A percentile compares a stretch with the other conserved stretches of the same genome.
phyloP scores from a whole-genome alignment of 2,797 vertebrate genomes.

The Furcifer pardalis region DNA sequence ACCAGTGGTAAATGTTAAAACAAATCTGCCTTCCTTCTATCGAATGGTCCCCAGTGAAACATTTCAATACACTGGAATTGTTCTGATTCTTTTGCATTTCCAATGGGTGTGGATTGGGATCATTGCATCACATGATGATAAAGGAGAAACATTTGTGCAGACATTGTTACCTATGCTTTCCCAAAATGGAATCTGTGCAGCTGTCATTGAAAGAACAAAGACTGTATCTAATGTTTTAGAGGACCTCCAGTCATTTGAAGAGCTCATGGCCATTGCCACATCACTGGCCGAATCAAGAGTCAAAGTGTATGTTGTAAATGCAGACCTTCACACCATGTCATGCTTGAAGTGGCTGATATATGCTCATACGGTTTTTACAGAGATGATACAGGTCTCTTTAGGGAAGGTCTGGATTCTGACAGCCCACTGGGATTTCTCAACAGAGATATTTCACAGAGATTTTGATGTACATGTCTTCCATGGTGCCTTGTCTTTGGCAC shows the following conservation, averaged over 20 bases:
- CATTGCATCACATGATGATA: slow-evolving; percentile 1
- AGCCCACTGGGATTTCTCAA: slow-evolving; percentile 27
- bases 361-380: not conserved
- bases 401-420: slow-evolving; percentile 19
- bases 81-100: slow-evolving; percentile 5
- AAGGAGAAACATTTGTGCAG: slow-evolving; percentile 9
- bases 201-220: not conserved
- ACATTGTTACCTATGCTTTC: not conserved
- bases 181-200: not conserved
- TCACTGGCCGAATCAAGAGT: not conserved
- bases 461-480: not conserved
- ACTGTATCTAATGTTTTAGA: not conserved
- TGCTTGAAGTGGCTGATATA: not conserved
- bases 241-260: not conserved
- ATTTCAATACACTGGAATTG: not conserved
- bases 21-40: slow-evolving; percentile 8
- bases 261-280: not conserved
- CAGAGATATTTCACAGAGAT: not conserved
- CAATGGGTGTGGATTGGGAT: slow-evolving; percentile 17
- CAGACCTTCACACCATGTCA: not conserved
- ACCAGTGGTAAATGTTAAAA: not conserved
- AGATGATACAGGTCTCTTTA: not conserved
- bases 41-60: slow-evolving; percentile 16
- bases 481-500: slow-evolving; percentile 9
- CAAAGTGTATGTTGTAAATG: not conserved